Evolutionary conservation across 2,113 vertebrate genomes (phyloP).

Genomic region (Sphaerodactylus townsendi): DNA sequence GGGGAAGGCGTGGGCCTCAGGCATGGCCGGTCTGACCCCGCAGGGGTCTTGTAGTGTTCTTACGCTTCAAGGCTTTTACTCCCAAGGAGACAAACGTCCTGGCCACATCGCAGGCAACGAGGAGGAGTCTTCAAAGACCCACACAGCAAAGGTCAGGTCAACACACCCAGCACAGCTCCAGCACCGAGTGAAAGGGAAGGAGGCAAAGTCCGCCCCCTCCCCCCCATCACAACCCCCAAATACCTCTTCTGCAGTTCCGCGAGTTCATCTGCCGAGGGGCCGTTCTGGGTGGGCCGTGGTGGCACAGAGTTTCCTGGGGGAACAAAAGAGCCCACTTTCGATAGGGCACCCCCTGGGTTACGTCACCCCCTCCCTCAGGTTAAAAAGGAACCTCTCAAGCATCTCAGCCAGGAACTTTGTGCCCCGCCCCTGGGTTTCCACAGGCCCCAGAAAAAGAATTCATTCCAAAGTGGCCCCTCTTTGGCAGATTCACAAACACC

Average conservation of each 20-base stretch:
- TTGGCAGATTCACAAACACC: no score
- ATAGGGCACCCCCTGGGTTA: no score
- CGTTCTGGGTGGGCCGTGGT: slow-evolving; percentile 79
- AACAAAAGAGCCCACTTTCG: not conserved
- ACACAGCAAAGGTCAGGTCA: not conserved
- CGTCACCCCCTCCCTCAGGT: no score
- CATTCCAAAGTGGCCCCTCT: not conserved
- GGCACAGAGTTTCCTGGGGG: slow-evolving; percentile 48
- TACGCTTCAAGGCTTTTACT: no score
- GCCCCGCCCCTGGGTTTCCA: accelerated
- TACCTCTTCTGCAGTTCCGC: slow-evolving; percentile 86
- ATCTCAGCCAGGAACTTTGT: not conserved
- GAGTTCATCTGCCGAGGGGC: slow-evolving; percentile 82
- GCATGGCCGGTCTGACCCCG: no score
- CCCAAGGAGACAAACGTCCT: no score
- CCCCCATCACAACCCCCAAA: not conserved
- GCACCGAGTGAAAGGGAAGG: no score
- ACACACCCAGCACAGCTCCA: no score
- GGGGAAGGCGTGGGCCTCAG: no score
- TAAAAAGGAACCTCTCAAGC: no score
- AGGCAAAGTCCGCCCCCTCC: no score
- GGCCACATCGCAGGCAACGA: not conserved
- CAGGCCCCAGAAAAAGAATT: not conserved
- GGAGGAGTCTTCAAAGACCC: not conserved
- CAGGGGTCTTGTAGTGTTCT: no score